phyloP scores from a whole-genome alignment of 30 jellyfish, hydroid and myxozoan species.

The Aurelia coerulea region DNA sequence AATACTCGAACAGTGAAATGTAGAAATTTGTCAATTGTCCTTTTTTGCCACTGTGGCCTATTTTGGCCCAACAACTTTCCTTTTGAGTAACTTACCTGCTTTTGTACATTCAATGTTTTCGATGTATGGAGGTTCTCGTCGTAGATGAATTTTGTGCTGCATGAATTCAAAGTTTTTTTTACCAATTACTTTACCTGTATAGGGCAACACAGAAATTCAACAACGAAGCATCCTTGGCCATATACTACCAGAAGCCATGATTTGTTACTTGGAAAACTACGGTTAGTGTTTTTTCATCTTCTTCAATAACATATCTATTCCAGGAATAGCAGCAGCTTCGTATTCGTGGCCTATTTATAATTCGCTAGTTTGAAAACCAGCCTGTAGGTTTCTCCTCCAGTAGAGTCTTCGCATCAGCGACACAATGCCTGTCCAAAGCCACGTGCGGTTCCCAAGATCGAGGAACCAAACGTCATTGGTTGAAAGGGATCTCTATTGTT shows the following conservation, averaged over 20 bases:
- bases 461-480: no score
- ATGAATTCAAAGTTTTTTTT: no score
- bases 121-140: neutral
- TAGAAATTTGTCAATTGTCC: neutral
- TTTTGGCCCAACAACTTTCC: no score
- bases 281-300: slow-evolving; percentile 51
- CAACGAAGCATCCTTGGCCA: slow-evolving; percentile 90
- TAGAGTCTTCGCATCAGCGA: no score
- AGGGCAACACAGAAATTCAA: slow-evolving; percentile 70
- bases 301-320: neutral
- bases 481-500: no score
- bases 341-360: neutral
- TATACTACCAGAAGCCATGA: slow-evolving; percentile 96
- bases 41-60: neutral
- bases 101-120: no score
- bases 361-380: neutral
- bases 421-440: no score
- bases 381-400: neutral
- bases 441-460: no score
- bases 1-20: neutral
- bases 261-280: slow-evolving; percentile 90
- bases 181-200: neutral
- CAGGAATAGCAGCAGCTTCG: no score
- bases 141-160: neutral
- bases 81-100: no score